phyloP scores from a whole-genome alignment of 2,113 vertebrate species.

The Cynocephalus volans region DNA sequence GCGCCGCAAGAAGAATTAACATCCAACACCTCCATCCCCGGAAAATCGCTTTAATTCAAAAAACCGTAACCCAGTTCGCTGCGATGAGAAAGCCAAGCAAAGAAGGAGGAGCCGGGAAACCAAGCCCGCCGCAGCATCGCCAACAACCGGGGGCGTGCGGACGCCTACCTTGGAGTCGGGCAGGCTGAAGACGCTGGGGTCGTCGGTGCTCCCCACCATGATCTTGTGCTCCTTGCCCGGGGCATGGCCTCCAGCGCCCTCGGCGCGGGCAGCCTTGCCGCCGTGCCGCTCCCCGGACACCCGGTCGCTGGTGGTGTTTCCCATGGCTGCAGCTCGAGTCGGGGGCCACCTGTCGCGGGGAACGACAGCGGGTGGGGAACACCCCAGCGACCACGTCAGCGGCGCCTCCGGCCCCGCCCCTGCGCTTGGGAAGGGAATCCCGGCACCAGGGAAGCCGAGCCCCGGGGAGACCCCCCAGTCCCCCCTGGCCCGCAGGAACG shows the following conservation, averaged over 20 bases:
- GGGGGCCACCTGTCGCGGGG: conserved; percentile 38
- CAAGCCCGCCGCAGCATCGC: neutral
- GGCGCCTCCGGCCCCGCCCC: conserved; percentile 19
- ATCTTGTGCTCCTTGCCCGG: conserved; percentile 94
- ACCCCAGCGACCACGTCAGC: conserved; percentile 21
- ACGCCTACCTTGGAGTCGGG: conserved; percentile 93
- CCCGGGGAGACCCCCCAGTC: neutral
- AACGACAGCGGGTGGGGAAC: neutral
- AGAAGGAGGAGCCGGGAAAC: neutral
- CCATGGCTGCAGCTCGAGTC: conserved; percentile 90
- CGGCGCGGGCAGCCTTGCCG: conserved; percentile 93
- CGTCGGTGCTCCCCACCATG: conserved; percentile 98
- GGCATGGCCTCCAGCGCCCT: conserved; percentile 89
- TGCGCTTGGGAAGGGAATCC: conserved; percentile 63
- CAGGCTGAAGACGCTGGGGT: conserved; percentile 96
- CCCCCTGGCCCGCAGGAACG: neutral
- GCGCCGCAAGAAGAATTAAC: neutral
- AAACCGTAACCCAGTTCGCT: neutral
- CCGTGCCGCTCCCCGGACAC: conserved; percentile 94
- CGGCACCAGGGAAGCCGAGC: conserved; percentile 62
- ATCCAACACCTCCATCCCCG: neutral
- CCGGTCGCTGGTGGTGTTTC: conserved; percentile 96
- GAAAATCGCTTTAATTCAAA: neutral
- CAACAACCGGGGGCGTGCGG: neutral
- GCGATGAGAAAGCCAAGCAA: neutral